Conservation (phyloP, 30 jellyfish, hydroid and myxozoan genomes). For the Clytia hemisphaerica region DNA sequence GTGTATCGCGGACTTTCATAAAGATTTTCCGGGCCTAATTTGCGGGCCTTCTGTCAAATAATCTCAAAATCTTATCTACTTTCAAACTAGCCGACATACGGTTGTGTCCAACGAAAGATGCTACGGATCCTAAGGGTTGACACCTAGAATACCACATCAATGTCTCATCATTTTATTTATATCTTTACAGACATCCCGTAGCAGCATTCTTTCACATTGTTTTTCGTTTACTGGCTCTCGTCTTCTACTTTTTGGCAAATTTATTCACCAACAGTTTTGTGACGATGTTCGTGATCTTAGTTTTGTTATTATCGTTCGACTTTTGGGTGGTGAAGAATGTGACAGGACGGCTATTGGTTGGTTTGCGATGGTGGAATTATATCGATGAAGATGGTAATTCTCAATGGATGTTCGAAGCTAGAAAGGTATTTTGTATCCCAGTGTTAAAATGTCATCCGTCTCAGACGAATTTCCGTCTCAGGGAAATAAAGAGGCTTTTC, state of each 20-base stretch:
- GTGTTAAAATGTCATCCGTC: no score
- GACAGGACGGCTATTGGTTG: conserved; percentile 88
- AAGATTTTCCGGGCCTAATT: not conserved
- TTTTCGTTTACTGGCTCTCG: conserved; percentile 65
- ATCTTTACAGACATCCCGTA: conserved; percentile 72
- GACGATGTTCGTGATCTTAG: conserved; percentile 63
- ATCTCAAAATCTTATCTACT: not conserved
- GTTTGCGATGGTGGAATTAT: conserved; percentile 95
- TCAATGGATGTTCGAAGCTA: conserved; percentile 89
- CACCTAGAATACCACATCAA: no score
- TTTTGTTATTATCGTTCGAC: conserved; percentile 72
- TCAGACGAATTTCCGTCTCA: no score
- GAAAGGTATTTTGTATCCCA: no score
- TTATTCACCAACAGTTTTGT: conserved; percentile 69
- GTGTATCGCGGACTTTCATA: no score
- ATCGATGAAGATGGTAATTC: conserved; percentile 96
- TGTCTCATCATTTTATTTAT: not conserved
- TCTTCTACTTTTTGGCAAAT: conserved; percentile 63
- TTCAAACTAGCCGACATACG: not conserved
- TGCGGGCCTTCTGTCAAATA: no score
- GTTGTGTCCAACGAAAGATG: no score
- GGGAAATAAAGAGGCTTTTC: no score
- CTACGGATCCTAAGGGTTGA: no score
- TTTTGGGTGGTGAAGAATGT: conserved; percentile 95
- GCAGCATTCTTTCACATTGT: conserved; percentile 82